These are phyloP conservation scores for Bergia puertoricense DNA, from an alignment of 92 coral and sea anemone genomes.

Conservation along the genomic window DNA sequence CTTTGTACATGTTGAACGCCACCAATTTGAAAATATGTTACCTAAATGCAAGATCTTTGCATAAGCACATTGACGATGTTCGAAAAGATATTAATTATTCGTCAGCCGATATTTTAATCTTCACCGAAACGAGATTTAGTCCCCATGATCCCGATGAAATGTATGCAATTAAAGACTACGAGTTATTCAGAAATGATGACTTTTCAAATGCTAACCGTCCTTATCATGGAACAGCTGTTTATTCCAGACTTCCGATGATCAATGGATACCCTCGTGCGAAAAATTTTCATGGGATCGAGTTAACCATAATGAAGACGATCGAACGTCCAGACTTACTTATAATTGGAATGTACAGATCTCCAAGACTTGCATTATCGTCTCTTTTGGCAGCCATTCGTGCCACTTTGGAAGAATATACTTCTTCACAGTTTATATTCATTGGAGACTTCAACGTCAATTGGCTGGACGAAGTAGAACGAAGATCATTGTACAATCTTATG, in stretches of 20 bases:
- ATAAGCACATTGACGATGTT: conserved; percentile 42
- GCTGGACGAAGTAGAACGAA: conserved; percentile 18
- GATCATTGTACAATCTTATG: conserved; percentile 35
- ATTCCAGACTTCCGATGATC: conserved; percentile 2
- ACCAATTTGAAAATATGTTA: too few relatives aligned
- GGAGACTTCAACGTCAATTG: too few relatives aligned
- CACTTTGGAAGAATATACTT: too few relatives aligned
- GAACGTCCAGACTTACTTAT: background rate
- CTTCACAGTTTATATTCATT: too few relatives aligned
- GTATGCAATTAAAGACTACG: conserved; percentile 7
- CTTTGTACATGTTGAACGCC: too few relatives aligned
- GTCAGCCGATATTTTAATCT: conserved; percentile 16
- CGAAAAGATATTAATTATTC: conserved; percentile 19
- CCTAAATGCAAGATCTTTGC: conserved; percentile 50
- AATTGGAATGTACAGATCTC: conserved; percentile 15
- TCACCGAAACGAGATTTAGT: conserved; percentile 44
- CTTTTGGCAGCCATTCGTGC: conserved; percentile 1
- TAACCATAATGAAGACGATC: background rate
- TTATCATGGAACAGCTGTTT: conserved; percentile 44
- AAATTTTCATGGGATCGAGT: conserved; percentile 39
- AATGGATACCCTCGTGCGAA: conserved; percentile 42
- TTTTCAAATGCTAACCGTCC: conserved; percentile 17
- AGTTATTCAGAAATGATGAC: conserved; percentile 53
- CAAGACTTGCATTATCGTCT: background rate
- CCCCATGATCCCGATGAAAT: conserved; percentile 27